These are phyloP conservation scores for Larimichthys crocea DNA, from an alignment of 2,113 vertebrate genomes.

Conservation along the genomic window DNA sequence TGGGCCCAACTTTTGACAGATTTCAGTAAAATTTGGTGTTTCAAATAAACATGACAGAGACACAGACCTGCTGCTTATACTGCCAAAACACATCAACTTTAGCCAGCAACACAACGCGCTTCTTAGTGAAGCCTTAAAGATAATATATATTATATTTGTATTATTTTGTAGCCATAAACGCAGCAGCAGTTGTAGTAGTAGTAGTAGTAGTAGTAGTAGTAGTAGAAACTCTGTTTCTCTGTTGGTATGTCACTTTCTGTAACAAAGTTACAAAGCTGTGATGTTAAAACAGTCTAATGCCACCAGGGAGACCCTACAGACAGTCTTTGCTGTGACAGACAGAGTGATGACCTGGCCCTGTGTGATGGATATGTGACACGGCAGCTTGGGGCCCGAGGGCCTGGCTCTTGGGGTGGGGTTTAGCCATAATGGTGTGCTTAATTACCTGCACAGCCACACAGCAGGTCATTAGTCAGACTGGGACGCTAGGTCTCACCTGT, in stretches of 20 bases:
- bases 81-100: neutral
- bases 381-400: conserved; percentile 68
- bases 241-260: conserved; percentile 33
- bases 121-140: neutral
- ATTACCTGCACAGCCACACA: conserved; percentile 84
- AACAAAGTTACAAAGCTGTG: conserved; percentile 59
- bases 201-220: neutral
- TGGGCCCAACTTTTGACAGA: neutral
- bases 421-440: conserved; percentile 85
- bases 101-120: neutral
- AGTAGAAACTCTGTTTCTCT: neutral
- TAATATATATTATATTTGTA: neutral
- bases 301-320: conserved; percentile 67
- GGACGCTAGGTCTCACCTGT: conserved; percentile 74
- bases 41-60: neutral
- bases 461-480: conserved; percentile 82
- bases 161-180: neutral
- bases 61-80: neutral
- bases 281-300: conserved; percentile 52
- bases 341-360: conserved; percentile 74
- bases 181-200: neutral
- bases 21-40: neutral
- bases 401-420: conserved; percentile 76
- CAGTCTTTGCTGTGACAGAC: conserved; percentile 65
- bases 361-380: conserved; percentile 84